Evolutionary conservation across 37 sponge, comb jelly and placozoan species (phyloP), one percentile per base, ranked within the genome.

Genomic region (Axinella damicornis): DNA sequence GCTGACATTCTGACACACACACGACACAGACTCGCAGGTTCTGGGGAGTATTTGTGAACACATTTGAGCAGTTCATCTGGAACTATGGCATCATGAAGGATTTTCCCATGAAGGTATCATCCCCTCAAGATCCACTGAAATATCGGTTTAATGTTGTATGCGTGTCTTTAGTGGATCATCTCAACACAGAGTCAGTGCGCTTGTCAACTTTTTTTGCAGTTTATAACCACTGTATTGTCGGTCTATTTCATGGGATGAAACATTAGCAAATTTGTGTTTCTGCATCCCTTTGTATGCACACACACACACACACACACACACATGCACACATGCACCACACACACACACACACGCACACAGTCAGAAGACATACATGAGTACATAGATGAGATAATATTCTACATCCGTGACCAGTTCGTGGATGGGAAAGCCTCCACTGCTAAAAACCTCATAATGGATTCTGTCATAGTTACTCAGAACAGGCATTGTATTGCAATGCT

Each of bases 11-110:
- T n/a, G n/a, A n/a, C n/a, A n/a, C n/a, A n/a, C n/a, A n/a, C n/a
- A n/a, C n/a, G n/a, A n/a, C n/a, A n/a, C 67, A 92, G 92, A 70
- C 52, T 12, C 32, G 59, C 41, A 36, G 52, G 41, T 92, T 92
- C 64, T 92, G 92, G 92, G 19, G 25, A 19, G 30, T 77, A 12
- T 92, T 78, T 70, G 59, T 92, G 12, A 65, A 40, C 27, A 63
- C 73, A 28, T 92, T 87, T 87, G 83, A 86, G 15, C 76, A 92
- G 28, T 92, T 77, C 39, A 59, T 86, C 35, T 81, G 84, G 80
- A 77, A 88, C 1, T 55, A 92, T 71, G 92, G 92, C 17, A 30
- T 59, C 19, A 65, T 92, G 61, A 87, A 83, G 59, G 92, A 92
- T 58, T 92, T 92, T 25, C 88, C 88, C 31, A 62, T 74, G 55